phyloP scores from a whole-genome alignment of 2,113 vertebrate species.

The Balaenoptera acutorostrata region DNA sequence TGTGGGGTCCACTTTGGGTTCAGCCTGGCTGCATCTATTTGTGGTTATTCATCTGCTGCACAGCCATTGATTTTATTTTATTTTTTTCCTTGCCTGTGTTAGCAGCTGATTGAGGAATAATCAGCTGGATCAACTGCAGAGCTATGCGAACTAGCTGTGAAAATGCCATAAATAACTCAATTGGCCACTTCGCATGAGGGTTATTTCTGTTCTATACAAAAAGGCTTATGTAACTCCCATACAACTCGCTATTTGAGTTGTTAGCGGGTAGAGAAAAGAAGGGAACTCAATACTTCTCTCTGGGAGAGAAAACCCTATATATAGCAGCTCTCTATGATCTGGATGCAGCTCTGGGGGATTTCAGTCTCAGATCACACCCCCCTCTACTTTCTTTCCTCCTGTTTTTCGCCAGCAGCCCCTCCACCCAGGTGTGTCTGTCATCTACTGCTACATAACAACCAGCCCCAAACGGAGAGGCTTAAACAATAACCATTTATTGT shows the following conservation, averaged over 20 bases:
- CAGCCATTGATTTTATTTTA: neutral
- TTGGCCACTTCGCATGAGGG: slow-evolving; percentile 34
- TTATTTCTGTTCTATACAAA: slow-evolving; percentile 58
- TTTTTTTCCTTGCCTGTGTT: neutral
- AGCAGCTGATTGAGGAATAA: slow-evolving; percentile 42
- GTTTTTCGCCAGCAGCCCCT: neutral
- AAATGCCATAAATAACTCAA: slow-evolving; percentile 66
- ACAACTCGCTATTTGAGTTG: neutral
- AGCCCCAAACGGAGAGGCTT: neutral
- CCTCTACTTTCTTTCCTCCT: accelerated
- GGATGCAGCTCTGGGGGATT: neutral
- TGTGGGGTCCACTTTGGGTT: neutral
- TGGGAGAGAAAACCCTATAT: neutral
- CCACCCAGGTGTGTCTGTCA: accelerated
- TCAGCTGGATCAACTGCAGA: slow-evolving; percentile 39
- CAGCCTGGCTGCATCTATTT: neutral
- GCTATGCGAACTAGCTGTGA: slow-evolving; percentile 59
- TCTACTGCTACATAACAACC: accelerated
- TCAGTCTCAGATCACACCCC: neutral
- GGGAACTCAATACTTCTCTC: neutral
- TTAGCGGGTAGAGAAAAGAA: neutral
- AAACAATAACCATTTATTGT: accelerated
- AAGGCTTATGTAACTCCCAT: slow-evolving; percentile 47
- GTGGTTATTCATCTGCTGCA: neutral
- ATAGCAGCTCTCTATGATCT: neutral